Percentiles rank a stretch among this genome's conserved stretches.
Conservation (phyloP, 2,797 vertebrate genomes). For the Pangasius macronema region DNA sequence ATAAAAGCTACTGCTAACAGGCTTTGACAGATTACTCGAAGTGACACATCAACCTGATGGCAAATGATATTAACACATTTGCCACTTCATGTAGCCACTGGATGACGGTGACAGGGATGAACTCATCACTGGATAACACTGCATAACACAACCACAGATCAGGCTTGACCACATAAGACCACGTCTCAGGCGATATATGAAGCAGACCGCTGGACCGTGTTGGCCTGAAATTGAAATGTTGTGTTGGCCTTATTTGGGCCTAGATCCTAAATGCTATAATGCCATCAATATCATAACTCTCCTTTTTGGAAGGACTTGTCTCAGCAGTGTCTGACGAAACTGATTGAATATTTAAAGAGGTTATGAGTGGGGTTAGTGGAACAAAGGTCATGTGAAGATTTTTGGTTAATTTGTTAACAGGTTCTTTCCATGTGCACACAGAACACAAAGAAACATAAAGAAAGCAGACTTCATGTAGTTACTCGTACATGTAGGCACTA, state of each 20-base stretch:
- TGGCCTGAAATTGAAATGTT: background rate
- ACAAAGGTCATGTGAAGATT: slow-evolving; percentile 23
- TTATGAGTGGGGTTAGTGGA: background rate
- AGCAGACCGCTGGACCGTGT: background rate
- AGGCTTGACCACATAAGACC: background rate
- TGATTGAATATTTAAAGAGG: slow-evolving; percentile 6
- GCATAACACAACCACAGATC: background rate
- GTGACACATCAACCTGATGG: background rate
- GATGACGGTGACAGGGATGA: background rate
- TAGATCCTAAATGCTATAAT: background rate
- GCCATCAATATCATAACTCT: no score
- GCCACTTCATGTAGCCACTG: background rate
- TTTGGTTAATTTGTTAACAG: background rate
- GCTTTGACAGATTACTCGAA: background rate
- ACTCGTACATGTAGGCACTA: background rate
- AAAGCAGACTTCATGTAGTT: background rate
- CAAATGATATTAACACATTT: background rate
- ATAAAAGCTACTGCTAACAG: background rate
- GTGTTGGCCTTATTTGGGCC: background rate
- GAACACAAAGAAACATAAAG: background rate
- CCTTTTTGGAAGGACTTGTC: background rate
- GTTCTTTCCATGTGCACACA: background rate
- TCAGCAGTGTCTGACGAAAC: background rate
- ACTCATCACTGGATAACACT: no score
- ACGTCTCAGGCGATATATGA: background rate